Evolutionary conservation across 1,140 invertebrate species (phyloP), one percentile per base, ranked within the genome.

Genomic region (Bombyx mori): DNA sequence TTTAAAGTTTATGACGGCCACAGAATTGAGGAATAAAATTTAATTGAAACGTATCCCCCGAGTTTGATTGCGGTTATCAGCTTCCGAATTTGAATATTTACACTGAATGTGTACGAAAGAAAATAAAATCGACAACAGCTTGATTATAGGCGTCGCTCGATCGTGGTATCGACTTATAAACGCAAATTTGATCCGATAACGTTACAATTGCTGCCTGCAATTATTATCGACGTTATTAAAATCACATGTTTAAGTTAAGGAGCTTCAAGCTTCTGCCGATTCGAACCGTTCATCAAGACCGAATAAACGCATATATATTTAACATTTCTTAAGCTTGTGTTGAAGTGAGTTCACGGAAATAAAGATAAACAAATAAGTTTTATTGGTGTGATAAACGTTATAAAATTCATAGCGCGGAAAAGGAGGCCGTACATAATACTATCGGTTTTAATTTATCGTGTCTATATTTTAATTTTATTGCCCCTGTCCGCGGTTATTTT

Each of bases 51-150:
- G 82, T 87, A 77, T 75, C 72, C 73, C 70, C 67, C 75, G 81
- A 77, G 66, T 75, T 84, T 79, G 81, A 85, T 85, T 87, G 77
- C 72, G 61, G 77, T 86, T 86, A 84, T 86, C 76, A 75, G 82
- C 84, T 85, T 79, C 82, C 81, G 84, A 86, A 84, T 85, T 87
- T 80, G 76, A 82, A 82, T 84, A 84, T 84, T 86, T 84, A 86
- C 79, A 82, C 78, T 81, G 65, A 80, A 80, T 73, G 71, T 43
- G 50, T 61, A 58, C 52, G 50, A 56, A 58, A 64, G 26, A 61
- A 50, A 58, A 56, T 46, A 58, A 61, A 58, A 47, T 42, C 50
- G n/a, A 57, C 47, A 44, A 47, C 43, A 44, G 18, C 10, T 54
- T 12, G 42, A 54, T 54, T n/a, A 9, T 8, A 10, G n/a, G 51